phyloP scores from a whole-genome alignment of 2,888 invertebrate genomes.

The Melanargia galathea region DNA sequence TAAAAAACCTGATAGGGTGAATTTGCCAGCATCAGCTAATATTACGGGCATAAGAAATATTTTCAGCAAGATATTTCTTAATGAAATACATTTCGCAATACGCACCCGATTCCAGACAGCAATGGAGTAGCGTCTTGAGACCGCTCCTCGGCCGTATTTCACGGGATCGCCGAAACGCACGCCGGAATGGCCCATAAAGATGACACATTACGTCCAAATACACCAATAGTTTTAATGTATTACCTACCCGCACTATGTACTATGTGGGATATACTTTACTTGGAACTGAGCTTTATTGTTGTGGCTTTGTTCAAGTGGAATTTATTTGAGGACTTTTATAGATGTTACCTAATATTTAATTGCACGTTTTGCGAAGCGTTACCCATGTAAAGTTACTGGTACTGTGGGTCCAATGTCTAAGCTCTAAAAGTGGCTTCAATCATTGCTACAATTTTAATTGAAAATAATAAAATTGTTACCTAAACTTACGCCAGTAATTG shows the following conservation, averaged over 20 bases:
- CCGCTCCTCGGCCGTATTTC: slow-evolving; percentile 57
- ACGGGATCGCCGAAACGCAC: slow-evolving; percentile 72
- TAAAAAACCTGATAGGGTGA: not conserved
- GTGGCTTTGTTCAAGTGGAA: slow-evolving; percentile 26
- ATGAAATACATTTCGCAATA: slow-evolving; percentile 35
- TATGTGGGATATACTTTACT: slow-evolving; percentile 30
- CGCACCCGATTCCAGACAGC: slow-evolving; percentile 27
- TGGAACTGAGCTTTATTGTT: slow-evolving; percentile 26
- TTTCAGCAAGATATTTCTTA: slow-evolving; percentile 13
- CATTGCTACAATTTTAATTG: too few relatives aligned
- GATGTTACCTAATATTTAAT: not conserved
- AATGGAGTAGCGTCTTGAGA: slow-evolving; percentile 44
- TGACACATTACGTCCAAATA: slow-evolving; percentile 64
- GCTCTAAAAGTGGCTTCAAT: too few relatives aligned
- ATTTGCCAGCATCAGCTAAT: too few relatives aligned
- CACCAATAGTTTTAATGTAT: slow-evolving; percentile 69
- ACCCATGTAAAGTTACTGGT: too few relatives aligned
- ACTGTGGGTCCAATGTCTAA: too few relatives aligned
- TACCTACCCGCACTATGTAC: slow-evolving; percentile 21
- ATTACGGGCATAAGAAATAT: not conserved
- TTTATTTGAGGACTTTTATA: slow-evolving; percentile 30
- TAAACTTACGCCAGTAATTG: too few relatives aligned
- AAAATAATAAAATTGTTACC: too few relatives aligned
- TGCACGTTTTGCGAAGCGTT: too few relatives aligned
- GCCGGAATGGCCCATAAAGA: slow-evolving; percentile 74